Evolutionary conservation across 2,888 invertebrate species (phyloP).

Genomic region (Stratiomys singularior): DNA sequence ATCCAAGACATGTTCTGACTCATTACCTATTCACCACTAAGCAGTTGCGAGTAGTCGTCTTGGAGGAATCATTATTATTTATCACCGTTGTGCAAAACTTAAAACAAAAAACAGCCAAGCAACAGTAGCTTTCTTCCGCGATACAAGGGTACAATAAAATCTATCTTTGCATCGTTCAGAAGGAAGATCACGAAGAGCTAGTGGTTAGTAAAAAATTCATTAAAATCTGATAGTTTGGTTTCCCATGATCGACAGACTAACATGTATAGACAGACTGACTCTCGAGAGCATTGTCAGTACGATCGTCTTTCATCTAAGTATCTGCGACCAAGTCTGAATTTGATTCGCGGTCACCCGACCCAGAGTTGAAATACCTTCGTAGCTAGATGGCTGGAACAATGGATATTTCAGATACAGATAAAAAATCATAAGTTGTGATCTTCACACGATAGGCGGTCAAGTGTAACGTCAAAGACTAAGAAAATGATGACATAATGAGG

Average conservation of each 20-base stretch:
- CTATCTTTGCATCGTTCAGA: background rate
- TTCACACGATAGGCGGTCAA: slow-evolving; percentile 52
- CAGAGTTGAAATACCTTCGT: background rate
- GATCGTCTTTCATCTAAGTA: slow-evolving; percentile 2
- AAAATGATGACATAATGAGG: slow-evolving; percentile 52
- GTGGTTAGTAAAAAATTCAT: slow-evolving; percentile 16
- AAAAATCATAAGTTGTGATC: slow-evolving; percentile 31
- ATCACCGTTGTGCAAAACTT: slow-evolving; percentile 43
- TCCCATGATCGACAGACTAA: slow-evolving; percentile 46
- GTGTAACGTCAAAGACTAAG: slow-evolving; percentile 51
- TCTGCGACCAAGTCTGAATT: background rate
- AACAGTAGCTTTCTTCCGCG: slow-evolving; percentile 35
- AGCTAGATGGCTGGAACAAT: background rate
- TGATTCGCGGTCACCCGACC: background rate
- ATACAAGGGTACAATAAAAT: background rate
- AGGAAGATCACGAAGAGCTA: background rate
- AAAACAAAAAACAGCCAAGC: too few species aligned
- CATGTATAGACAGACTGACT: background rate
- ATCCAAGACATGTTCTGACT: slow-evolving; percentile 41
- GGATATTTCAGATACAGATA: slow-evolving; percentile 32
- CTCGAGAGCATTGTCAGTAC: slow-evolving; percentile 15
- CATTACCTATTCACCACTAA: slow-evolving; percentile 42
- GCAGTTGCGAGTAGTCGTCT: slow-evolving; percentile 2
- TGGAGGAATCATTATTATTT: slow-evolving; percentile 36
- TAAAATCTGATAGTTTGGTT: slow-evolving; percentile 37